These are phyloP conservation scores for Notolepis coatsorum DNA, from an alignment of 2,797 vertebrate species.

Conservation along the genomic window DNA sequence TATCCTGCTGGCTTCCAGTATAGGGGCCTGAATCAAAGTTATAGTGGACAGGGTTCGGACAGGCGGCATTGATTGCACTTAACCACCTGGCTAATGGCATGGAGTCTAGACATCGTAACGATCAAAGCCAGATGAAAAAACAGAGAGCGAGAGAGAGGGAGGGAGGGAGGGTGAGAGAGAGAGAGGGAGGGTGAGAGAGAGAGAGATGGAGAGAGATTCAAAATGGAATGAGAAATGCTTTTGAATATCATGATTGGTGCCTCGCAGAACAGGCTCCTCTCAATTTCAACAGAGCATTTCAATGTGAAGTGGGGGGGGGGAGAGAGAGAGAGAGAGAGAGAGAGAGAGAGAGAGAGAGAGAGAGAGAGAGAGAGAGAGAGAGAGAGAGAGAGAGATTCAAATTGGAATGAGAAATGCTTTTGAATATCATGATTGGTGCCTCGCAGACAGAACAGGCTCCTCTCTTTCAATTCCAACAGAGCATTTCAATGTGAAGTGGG, in stretches of 20 bases:
- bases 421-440: conserved; percentile 25
- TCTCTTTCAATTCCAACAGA: conserved; percentile 26
- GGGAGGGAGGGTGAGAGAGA: neutral
- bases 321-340: neutral
- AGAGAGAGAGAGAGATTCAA: neutral
- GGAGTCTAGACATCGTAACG: too few relatives aligned
- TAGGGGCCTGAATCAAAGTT: conserved; percentile 17
- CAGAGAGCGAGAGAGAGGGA: neutral
- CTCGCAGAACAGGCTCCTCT: conserved; percentile 27
- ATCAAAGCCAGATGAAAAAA: too few relatives aligned
- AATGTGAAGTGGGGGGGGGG: conserved; percentile 8
- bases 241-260: conserved; percentile 29
- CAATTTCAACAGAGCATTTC: conserved; percentile 19
- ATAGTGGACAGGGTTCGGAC: too few relatives aligned
- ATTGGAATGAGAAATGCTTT: conserved; percentile 13
- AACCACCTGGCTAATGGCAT: too few relatives aligned
- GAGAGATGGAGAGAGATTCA: neutral
- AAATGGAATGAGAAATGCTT: conserved; percentile 5
- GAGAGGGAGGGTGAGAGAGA: neutral
- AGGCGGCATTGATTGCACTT: too few relatives aligned
- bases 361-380: neutral
- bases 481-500: conserved; percentile 16
- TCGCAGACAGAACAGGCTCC: conserved; percentile 28
- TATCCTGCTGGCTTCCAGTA: conserved; percentile 31
- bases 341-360: conserved; percentile 6